These are phyloP conservation scores for Phalangium opilio DNA, from an alignment of 2,888 invertebrate genomes.

Conservation along the genomic window DNA sequence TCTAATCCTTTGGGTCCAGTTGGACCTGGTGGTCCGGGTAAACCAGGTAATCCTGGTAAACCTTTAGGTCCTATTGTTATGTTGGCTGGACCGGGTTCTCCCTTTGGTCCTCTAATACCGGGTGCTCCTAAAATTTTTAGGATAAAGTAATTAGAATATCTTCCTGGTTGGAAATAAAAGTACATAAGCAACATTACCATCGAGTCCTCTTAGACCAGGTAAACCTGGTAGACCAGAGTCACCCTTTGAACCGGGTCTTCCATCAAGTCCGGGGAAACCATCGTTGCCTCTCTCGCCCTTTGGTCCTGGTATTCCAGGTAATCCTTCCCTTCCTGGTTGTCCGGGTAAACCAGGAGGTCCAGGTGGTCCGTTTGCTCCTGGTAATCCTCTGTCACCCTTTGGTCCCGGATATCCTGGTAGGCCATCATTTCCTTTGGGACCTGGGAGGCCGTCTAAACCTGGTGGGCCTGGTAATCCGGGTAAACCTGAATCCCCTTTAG, in stretches of 20 bases:
- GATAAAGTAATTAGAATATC: not conserved
- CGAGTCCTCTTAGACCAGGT: constrained; percentile 5
- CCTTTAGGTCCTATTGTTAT: not conserved
- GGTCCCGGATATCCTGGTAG: constrained; percentile 13
- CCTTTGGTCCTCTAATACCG: constrained; percentile 13
- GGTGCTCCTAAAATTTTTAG: not conserved
- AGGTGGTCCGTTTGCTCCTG: constrained; percentile 24
- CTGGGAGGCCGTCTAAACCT: constrained; percentile 31
- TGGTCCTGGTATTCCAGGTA: constrained; percentile 1
- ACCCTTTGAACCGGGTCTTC: constrained; percentile 5
- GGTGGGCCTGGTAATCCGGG: constrained; percentile 36
- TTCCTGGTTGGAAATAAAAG: no score
- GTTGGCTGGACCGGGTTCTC: constrained; percentile 13
- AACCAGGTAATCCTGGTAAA: constrained; percentile 10
- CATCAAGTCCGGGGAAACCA: constrained; percentile 41
- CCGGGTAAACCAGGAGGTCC: constrained; percentile 51
- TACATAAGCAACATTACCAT: not conserved
- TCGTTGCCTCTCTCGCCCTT: constrained; percentile 8
- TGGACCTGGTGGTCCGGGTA: constrained; percentile 13
- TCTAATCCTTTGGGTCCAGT: constrained; percentile 23
- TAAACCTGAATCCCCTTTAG: constrained; percentile 46
- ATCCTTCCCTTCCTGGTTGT: constrained; percentile 31
- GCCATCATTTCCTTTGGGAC: constrained; percentile 28
- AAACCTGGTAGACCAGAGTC: constrained; percentile 6
- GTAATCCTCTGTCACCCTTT: constrained; percentile 35